Percentiles rank a stretch among this genome's conserved stretches.
Evolutionary conservation across 2,113 vertebrate genomes (phyloP).

Genomic region (Baryphthengus martii): DNA sequence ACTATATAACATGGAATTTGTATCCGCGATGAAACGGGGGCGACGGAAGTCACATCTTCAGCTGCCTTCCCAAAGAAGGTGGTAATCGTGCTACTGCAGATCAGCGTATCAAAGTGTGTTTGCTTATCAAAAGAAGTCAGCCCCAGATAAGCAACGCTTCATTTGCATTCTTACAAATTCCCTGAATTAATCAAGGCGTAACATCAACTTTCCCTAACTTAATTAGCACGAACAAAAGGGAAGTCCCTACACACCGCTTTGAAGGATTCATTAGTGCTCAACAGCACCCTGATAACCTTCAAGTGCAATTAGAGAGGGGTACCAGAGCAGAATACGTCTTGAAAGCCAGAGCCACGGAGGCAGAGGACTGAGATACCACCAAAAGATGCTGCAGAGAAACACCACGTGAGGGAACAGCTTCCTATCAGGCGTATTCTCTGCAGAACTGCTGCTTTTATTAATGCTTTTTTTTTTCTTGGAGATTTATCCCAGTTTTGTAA

Average conservation of each 20-base stretch:
- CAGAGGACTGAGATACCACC: not conserved
- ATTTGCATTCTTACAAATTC: slow-evolving; percentile 30
- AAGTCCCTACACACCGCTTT: slow-evolving; percentile 11
- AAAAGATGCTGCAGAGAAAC: not conserved
- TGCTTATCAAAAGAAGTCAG: slow-evolving; percentile 32
- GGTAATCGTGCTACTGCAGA: not conserved
- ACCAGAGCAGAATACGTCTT: not conserved
- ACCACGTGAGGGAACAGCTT: not conserved
- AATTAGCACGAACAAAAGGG: slow-evolving; percentile 48
- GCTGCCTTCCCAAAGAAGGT: not conserved
- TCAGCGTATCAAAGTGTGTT: not conserved
- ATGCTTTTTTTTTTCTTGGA: not conserved
- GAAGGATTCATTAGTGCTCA: slow-evolving; percentile 30
- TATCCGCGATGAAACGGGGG: not conserved
- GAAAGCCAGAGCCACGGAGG: not conserved
- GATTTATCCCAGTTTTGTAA: not conserved
- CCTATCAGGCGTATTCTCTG: not conserved
- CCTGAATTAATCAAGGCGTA: slow-evolving; percentile 31
- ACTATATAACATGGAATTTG: not conserved
- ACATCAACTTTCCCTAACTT: slow-evolving; percentile 20
- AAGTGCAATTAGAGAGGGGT: not conserved
- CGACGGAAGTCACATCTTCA: not conserved
- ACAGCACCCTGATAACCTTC: not conserved
- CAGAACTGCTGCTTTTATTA: not conserved
- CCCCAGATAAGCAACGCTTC: slow-evolving; percentile 13